These are phyloP conservation scores for Cisticola juncidis DNA, from an alignment of 2,113 vertebrate species.

Conservation along the genomic window DNA sequence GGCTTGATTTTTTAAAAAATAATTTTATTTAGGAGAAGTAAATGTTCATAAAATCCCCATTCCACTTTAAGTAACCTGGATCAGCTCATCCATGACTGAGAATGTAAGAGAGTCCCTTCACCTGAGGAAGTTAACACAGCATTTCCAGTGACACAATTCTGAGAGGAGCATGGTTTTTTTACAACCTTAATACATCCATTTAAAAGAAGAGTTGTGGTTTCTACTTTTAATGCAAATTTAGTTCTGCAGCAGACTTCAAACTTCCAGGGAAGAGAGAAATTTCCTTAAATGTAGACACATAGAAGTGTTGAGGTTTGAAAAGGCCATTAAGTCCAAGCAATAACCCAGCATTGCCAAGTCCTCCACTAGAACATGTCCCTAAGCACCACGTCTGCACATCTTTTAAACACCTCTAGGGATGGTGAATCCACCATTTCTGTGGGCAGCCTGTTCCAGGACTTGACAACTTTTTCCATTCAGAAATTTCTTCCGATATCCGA, in stretches of 20 bases:
- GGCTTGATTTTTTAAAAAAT: not conserved
- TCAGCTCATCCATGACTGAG: not conserved
- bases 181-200: not conserved
- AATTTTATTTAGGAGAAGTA: not conserved
- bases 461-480: not conserved
- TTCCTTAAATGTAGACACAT: not conserved
- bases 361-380: not conserved
- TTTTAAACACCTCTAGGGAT: not conserved
- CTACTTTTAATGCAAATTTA: not conserved
- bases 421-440: not conserved
- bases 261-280: not conserved
- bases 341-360: not conserved
- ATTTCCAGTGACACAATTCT: not conserved
- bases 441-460: not conserved
- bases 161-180: not conserved
- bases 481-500: not conserved
- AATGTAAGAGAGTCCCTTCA: not conserved
- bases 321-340: not conserved
- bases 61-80: not conserved
- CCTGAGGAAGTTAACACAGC: not conserved
- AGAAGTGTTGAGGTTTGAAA: not conserved
- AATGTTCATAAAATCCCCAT: not conserved
- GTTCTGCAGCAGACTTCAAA: not conserved
- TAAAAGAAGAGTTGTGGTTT: not conserved
- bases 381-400: accelerated